Evolutionary conservation across 2,113 vertebrate species (phyloP), one percentile per base, ranked within the genome.

Genomic region (Caranx ignobilis): DNA sequence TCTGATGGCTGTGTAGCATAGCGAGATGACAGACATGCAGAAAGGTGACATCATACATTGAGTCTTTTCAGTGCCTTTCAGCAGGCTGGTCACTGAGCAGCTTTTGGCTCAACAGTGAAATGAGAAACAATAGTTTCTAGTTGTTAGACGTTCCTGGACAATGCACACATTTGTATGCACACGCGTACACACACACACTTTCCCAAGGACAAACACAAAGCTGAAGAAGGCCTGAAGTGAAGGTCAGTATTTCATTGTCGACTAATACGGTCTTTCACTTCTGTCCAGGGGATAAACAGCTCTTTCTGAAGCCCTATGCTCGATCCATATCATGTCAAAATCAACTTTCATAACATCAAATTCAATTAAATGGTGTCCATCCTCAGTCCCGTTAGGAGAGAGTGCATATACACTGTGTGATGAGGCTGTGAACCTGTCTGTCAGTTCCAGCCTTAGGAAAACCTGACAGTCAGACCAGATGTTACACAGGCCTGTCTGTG

Each of bases 31-130:
- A 77, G 54, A 68, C 76, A 77, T 11, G 7, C 39, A 55, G 67
- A 71, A 57, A 71, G 54, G 64, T 89, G 89, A 93, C 86, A 84
- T 90, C 87, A 89, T 77, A n/a, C 4, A 34, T 54, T 81, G 66
- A 79, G 81, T 43, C 68, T 60, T 71, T 84, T 84, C 37, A 71
- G 9, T 62, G 79, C 52, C 47, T 81, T 78, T 16, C 12, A 35
- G 73, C 52, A 79, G 71, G 60, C 82, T 76, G 86, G 67, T 89
- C 55, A 75, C 55, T 1, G 15, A 81, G 69, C 41, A n/a, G 82
- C 66, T 66, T 83, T 81, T 85, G 74, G 85, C 84, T 75, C 72
- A 77, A 79, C 61, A 62, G 57, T 41, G 59, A 54, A 59, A 71
- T 66, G 66, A 78, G 54, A 65, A 63, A 77, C 75, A 68, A 68